Evolutionary conservation across 2,888 invertebrate species (phyloP).

Genomic region (Trachelus tabidus): DNA sequence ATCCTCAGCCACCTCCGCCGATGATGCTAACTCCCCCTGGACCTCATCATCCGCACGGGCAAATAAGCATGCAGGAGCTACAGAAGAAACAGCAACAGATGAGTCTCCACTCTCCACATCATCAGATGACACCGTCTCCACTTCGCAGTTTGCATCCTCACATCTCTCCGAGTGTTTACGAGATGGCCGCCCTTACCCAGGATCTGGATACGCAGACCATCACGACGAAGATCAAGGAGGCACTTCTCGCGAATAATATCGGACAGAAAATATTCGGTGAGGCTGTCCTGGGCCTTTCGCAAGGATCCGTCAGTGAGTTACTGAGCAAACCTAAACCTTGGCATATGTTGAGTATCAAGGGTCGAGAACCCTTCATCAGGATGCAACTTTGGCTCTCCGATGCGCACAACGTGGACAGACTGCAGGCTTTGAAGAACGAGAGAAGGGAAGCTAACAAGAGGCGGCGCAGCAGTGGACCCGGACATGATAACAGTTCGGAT

Average conservation of each 20-base stretch:
- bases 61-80: conserved; percentile 74
- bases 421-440: conserved; percentile 92
- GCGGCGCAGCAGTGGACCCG: conserved; percentile 84
- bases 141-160: conserved; percentile 84
- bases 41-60: conserved; percentile 79
- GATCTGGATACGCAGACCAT: conserved; percentile 96
- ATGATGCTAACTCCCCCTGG: conserved; percentile 83
- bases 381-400: conserved; percentile 98
- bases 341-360: conserved; percentile 99
- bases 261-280: conserved; percentile 99
- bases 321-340: conserved; percentile 98
- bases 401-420: conserved; percentile 91
- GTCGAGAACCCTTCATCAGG: conserved; percentile 94
- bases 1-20: conserved; percentile 68
- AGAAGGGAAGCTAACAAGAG: conserved; percentile 91
- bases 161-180: conserved; percentile 95
- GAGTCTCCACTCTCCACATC: conserved; percentile 72
- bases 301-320: conserved; percentile 96
- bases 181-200: conserved; percentile 96
- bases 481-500: conserved; percentile 88
- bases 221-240: conserved; percentile 97
- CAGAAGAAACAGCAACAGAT: conserved; percentile 71
- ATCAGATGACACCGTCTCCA: conserved; percentile 73
- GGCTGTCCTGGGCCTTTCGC: conserved; percentile 94
- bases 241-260: conserved; percentile 94